phyloP scores from a whole-genome alignment of 92 coral and sea anemone genomes.

The Metridium senile region DNA sequence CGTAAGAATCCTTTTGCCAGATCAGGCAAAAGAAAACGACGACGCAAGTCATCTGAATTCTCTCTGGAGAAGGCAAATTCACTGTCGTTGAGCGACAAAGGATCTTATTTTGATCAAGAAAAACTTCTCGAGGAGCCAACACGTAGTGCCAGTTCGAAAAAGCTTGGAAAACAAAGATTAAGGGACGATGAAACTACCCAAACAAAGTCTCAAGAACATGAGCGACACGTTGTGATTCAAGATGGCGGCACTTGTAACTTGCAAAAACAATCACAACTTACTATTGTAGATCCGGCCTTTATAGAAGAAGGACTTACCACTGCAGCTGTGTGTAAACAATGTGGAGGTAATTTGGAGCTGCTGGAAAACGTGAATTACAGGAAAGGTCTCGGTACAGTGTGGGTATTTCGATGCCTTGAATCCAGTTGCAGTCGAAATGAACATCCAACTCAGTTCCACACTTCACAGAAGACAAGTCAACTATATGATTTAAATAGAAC shows the following conservation, averaged over 20 bases:
- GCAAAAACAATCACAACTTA: background rate
- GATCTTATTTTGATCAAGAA: background rate
- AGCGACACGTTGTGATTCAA: background rate
- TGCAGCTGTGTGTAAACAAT: background rate
- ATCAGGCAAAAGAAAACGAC: background rate
- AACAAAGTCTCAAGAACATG: background rate
- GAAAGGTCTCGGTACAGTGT: conserved; percentile 35
- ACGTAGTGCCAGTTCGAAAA: background rate
- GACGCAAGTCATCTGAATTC: background rate
- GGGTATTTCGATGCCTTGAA: conserved; percentile 37
- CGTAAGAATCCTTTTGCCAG: no score
- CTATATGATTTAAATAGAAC: conserved; percentile 49
- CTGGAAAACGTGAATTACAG: conserved; percentile 13
- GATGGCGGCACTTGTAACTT: background rate
- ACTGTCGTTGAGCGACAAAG: background rate
- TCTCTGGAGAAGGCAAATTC: background rate
- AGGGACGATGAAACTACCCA: background rate
- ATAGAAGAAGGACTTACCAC: background rate
- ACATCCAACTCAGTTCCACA: conserved; percentile 47
- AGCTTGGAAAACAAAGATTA: background rate
- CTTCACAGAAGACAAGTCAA: conserved; percentile 29
- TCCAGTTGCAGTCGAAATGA: conserved; percentile 19
- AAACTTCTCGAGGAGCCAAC: background rate
- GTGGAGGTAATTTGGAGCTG: conserved; percentile 35
- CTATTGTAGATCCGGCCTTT: background rate